Evolutionary conservation across 1,140 invertebrate species (phyloP), one percentile per base, ranked within the genome.

Genomic region (Philotrypesis tridentata): DNA sequence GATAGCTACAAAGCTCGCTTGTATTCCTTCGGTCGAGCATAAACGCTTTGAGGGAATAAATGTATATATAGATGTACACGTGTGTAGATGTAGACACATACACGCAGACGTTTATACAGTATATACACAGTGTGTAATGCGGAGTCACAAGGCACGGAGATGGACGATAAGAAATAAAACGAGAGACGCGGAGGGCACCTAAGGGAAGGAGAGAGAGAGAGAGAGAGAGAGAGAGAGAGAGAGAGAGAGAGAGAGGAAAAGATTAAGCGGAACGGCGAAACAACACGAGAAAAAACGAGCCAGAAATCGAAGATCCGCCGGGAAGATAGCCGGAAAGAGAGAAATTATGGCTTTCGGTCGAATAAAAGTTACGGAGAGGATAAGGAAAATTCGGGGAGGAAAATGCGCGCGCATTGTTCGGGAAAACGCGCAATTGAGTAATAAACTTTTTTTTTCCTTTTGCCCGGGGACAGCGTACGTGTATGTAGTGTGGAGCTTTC

Each of bases 121-220:
- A 21, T 14, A 23, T 6, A 65, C 7, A 23, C 23, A 25, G 23
- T 25, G n/a, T n/a, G n/a, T n/a, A n/a, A n/a, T 65, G 23, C 14
- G 2, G 11, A 23, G 11, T 4, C 4, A 12, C 2, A 5, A 8
- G 23, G 63, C 1, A 0, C 31, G 31, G 14, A 17, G 29, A n/a
- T 21, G 67, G 43, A 55, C 71, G 71, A 55, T 55, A 73, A 73
- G 71, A 55, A 73, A 73, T 73, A 74, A 55, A 31, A 61, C 29
- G 60, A 37, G 60, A 55, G 72, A 60, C 9, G 25, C 43, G 43
- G 12, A 75, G 27, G 33, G 27, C 43, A 31, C 40, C 48, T 63
- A 60, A 55, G 48, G 71, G 43, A 73, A 6, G 27, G 33, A 8
- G 33, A 37, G 33, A 73, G 6, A 67, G 33, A 73, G 68, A 37